Conservation (phyloP, 1,140 invertebrate species). For the Gyrodactylus salaris region DNA sequence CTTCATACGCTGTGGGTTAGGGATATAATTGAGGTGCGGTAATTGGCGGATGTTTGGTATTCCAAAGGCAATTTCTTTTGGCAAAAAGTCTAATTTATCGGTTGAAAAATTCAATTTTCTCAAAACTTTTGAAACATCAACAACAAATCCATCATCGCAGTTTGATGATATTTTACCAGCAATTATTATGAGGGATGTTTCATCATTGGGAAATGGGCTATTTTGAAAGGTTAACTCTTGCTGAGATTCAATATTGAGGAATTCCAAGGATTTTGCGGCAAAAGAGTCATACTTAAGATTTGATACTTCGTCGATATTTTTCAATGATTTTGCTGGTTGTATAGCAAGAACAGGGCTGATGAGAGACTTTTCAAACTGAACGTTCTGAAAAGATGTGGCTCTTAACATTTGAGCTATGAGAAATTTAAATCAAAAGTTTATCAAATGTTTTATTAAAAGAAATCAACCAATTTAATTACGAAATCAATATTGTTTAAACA, state of each 20-base stretch:
- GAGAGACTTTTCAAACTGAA: too few species aligned
- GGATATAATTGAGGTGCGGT: not conserved
- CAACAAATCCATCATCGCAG: not conserved
- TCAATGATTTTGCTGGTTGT: not conserved
- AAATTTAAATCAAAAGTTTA: not conserved
- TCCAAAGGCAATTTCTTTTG: not conserved
- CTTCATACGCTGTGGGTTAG: not conserved
- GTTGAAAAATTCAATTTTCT: not conserved
- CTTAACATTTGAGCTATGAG: not conserved
- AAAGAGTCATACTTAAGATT: not conserved
- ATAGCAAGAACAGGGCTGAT: not conserved
- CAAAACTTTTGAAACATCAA: not conserved
- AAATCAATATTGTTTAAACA: too few species aligned
- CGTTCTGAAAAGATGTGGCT: not conserved
- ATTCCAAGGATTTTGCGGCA: not conserved
- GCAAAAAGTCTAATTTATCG: not conserved
- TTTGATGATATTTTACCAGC: not conserved
- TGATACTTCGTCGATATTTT: not conserved
- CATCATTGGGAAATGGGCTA: too few species aligned
- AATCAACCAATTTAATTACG: too few species aligned
- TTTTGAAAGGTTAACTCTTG: too few species aligned
- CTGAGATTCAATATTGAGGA: not conserved
- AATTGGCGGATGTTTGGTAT: not conserved
- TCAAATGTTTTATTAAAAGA: too few species aligned
- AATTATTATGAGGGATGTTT: not conserved